These are phyloP conservation scores for Atrichornis clamosus DNA, from an alignment of 2,113 vertebrate genomes.

Conservation along the genomic window DNA sequence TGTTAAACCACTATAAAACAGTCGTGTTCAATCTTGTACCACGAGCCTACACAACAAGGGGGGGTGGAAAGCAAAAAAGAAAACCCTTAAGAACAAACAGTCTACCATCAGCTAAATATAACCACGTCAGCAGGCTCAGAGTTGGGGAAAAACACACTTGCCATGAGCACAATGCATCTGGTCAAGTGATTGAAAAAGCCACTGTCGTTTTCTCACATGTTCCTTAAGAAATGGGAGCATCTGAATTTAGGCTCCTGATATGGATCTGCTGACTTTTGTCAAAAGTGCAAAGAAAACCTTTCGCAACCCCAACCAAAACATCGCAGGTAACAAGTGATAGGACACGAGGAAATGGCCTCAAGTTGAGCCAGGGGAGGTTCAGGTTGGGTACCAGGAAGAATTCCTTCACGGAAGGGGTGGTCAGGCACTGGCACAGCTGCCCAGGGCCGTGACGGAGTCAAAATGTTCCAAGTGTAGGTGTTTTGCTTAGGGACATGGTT, in stretches of 20 bases:
- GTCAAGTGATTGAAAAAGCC: not conserved
- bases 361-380: not conserved
- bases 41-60: not conserved
- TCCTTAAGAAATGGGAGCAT: not conserved
- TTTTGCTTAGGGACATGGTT: accelerated
- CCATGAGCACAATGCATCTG: not conserved
- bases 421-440: not conserved
- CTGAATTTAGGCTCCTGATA: not conserved
- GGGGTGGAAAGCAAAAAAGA: not conserved
- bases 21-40: not conserved
- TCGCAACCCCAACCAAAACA: not conserved
- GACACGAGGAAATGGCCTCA: not conserved
- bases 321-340: no score
- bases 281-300: not conserved
- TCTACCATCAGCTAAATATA: not conserved
- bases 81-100: not conserved
- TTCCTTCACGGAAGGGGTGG: not conserved
- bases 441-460: not conserved
- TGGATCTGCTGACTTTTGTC: not conserved
- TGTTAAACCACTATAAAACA: slow-evolving; percentile 5
- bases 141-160: not conserved
- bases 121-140: not conserved
- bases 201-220: accelerated
- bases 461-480: no score
- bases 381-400: not conserved